phyloP scores from a whole-genome alignment of 2,113 vertebrate species.

The Calyptommatus sinebrachiatus region DNA sequence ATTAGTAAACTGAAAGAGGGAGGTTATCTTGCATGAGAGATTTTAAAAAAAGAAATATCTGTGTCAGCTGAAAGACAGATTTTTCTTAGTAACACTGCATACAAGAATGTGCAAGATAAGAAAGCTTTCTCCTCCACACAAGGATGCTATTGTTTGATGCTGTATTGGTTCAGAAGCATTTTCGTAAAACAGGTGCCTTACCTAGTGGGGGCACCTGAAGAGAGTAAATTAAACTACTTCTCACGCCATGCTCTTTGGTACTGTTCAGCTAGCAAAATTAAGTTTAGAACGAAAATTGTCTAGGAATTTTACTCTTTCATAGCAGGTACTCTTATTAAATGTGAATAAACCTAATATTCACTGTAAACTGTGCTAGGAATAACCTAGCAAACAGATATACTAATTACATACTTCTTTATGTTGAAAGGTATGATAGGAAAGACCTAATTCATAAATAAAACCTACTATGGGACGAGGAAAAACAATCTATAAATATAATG shows the following conservation, averaged over 20 bases:
- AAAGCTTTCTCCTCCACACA: slow-evolving; percentile 45
- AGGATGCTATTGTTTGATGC: slow-evolving; percentile 42
- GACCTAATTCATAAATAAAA: slow-evolving; percentile 80
- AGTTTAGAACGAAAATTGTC: slow-evolving; percentile 65
- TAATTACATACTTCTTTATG: slow-evolving; percentile 74
- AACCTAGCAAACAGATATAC: slow-evolving; percentile 69
- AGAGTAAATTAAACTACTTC: slow-evolving; percentile 50
- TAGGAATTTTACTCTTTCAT: slow-evolving; percentile 68
- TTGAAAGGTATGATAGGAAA: slow-evolving; percentile 72
- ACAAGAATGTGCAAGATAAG: slow-evolving; percentile 40
- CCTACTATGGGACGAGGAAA: slow-evolving; percentile 69
- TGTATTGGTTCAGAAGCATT: slow-evolving; percentile 41
- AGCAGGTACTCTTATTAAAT: slow-evolving; percentile 74
- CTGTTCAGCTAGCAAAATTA: slow-evolving; percentile 65
- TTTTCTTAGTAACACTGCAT: slow-evolving; percentile 1
- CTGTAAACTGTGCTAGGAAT: slow-evolving; percentile 76
- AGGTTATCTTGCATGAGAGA: slow-evolving; percentile 8
- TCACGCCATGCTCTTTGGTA: slow-evolving; percentile 51
- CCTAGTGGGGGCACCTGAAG: slow-evolving; percentile 60
- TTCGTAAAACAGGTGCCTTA: slow-evolving; percentile 58
- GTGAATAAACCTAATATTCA: slow-evolving; percentile 80
- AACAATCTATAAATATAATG: slow-evolving; percentile 72
- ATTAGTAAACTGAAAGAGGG: neutral
- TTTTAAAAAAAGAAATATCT: neutral
- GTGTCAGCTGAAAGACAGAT: slow-evolving; percentile 11